Evolutionary conservation across 1,140 invertebrate genomes (phyloP).

Genomic region (Heliconius congener): DNA sequence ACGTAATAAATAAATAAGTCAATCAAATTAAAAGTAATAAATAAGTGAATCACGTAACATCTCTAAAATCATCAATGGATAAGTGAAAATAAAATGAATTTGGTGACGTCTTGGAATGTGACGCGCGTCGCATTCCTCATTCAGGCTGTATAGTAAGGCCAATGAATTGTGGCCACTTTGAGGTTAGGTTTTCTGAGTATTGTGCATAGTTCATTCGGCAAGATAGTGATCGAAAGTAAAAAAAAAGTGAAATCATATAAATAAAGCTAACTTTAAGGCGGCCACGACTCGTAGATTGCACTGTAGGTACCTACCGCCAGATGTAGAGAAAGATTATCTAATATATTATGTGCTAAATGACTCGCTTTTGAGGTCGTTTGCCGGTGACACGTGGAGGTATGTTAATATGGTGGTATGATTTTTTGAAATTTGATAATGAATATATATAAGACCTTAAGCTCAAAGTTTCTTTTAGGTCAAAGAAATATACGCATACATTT

Average conservation of each 20-base stretch:
- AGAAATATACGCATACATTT: too few species aligned
- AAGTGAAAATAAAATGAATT: slow-evolving; percentile 19
- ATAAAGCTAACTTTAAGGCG: too few species aligned
- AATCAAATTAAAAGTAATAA: not conserved
- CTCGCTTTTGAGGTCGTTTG: slow-evolving; percentile 1
- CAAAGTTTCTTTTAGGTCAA: too few species aligned
- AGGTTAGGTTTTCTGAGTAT: too few species aligned
- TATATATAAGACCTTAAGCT: too few species aligned
- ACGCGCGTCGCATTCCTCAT: not conserved
- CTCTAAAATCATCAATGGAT: not conserved
- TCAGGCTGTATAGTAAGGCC: too few species aligned
- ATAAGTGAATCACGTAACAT: not conserved
- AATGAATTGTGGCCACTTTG: not conserved
- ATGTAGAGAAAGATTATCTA: slow-evolving; percentile 12
- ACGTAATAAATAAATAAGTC: not conserved
- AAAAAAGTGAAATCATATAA: too few species aligned
- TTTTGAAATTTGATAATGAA: too few species aligned
- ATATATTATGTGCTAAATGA: slow-evolving; percentile 2
- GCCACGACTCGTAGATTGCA: too few species aligned
- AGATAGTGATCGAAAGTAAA: too few species aligned
- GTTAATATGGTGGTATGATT: too few species aligned
- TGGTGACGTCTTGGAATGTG: slow-evolving; percentile 12
- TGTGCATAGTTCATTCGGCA: too few species aligned
- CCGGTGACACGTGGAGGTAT: not conserved
- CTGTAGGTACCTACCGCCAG: slow-evolving; percentile 7